Evolutionary conservation across 2,113 vertebrate genomes (phyloP).

Genomic region (Oncorhynchus kisutch): DNA sequence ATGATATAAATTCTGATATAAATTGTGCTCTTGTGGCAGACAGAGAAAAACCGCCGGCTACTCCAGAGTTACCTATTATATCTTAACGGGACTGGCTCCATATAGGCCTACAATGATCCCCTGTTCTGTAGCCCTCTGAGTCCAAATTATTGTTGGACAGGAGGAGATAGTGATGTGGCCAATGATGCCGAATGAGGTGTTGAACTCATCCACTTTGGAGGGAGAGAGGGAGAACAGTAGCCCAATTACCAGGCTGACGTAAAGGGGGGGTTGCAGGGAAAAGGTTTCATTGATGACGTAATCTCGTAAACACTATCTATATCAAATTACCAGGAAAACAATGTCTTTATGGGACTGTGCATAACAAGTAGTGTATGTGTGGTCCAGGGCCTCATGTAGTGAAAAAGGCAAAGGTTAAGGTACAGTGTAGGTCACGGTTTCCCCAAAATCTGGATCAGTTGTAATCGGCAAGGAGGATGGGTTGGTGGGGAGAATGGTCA

Average conservation of each 20-base stretch:
- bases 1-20: constrained; percentile 12
- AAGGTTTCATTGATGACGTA: constrained; percentile 29
- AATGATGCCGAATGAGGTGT: constrained; percentile 12
- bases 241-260: not conserved
- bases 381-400: not conserved
- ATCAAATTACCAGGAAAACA: constrained; percentile 36
- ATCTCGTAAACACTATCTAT: constrained; percentile 54
- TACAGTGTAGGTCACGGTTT: constrained; percentile 5
- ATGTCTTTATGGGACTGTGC: constrained; percentile 47
- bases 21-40: constrained; percentile 25
- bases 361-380: not conserved
- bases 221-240: not conserved
- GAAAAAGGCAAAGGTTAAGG: constrained; percentile 11
- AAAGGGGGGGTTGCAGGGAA: not conserved
- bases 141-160: not conserved
- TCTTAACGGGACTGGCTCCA: constrained; percentile 9
- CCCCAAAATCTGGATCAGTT: constrained; percentile 8
- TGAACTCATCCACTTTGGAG: constrained; percentile 38
- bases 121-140: not conserved
- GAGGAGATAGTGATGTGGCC: not conserved
- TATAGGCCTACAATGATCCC: constrained; percentile 2
- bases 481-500: not conserved
- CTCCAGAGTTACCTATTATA: constrained; percentile 15
- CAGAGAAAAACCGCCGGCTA: constrained; percentile 25
- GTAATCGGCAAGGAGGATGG: not conserved